Evolutionary conservation across 2,113 vertebrate genomes (phyloP).

Genomic region (Aphelocoma coerulescens): DNA sequence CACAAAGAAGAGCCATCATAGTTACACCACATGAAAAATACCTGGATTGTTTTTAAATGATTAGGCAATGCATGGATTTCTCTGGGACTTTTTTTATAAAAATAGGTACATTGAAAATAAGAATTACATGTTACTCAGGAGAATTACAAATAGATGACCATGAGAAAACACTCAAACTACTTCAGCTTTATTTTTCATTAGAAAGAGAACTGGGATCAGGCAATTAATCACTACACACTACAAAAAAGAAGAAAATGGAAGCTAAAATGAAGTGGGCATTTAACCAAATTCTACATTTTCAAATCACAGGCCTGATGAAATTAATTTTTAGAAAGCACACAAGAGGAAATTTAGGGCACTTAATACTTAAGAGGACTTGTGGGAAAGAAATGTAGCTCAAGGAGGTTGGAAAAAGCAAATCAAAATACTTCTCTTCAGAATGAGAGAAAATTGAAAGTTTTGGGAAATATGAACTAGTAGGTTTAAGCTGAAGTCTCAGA

Average conservation of each 20-base stretch:
- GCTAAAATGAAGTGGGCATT: not conserved
- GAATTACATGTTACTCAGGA: not conserved
- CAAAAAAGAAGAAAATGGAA: not conserved
- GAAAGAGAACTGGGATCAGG: not conserved
- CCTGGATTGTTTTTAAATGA: not conserved
- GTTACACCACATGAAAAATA: not conserved
- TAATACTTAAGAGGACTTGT: not conserved
- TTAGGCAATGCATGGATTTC: not conserved
- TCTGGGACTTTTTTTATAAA: not conserved
- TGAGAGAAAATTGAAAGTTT: not conserved
- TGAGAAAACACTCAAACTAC: not conserved
- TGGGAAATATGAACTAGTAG: fast-evolving
- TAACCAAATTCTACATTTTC: not conserved
- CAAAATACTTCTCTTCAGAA: not conserved
- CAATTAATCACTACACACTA: not conserved
- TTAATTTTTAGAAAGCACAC: not conserved
- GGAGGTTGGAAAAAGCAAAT: not conserved
- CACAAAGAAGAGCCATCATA: not conserved
- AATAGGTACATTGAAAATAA: not conserved
- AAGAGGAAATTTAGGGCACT: not conserved
- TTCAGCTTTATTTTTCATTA: not conserved
- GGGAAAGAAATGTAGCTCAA: not conserved
- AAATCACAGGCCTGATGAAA: not conserved
- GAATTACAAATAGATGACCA: not conserved
- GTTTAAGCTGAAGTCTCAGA: not conserved